Evolutionary conservation across 2,797 vertebrate species (phyloP).

Genomic region (Clarias platycephalus): DNA sequence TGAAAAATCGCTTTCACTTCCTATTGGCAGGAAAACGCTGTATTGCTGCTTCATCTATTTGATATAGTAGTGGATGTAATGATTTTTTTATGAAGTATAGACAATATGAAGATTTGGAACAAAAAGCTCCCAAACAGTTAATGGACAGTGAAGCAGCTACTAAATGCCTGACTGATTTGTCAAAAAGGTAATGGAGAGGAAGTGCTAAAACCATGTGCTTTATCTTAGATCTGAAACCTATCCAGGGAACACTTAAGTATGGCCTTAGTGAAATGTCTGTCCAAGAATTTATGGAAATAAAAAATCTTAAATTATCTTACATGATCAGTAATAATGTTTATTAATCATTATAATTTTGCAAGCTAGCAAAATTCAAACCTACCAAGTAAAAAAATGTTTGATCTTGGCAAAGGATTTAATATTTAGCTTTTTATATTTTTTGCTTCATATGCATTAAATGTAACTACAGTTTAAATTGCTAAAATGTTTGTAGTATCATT

Average conservation of each 20-base stretch:
- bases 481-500: no score
- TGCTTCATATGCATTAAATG: no score
- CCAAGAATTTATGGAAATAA: background rate
- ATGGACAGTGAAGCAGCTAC: background rate
- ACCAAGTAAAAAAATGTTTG: background rate
- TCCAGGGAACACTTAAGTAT: background rate
- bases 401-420: background rate
- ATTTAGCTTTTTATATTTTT: no score
- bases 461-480: no score
- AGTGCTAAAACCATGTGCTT: conserved; percentile 1
- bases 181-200: background rate
- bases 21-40: background rate
- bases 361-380: background rate
- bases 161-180: background rate
- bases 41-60: background rate
- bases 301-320: background rate
- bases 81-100: background rate
- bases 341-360: background rate
- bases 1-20: no score
- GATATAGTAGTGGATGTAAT: background rate
- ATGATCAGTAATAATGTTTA: background rate
- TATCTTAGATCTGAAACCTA: background rate
- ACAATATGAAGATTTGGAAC: background rate
- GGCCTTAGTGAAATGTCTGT: background rate
- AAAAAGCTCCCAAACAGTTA: background rate